phyloP scores from a whole-genome alignment of 2,113 vertebrate species.

The Sceloporus tristichus region DNA sequence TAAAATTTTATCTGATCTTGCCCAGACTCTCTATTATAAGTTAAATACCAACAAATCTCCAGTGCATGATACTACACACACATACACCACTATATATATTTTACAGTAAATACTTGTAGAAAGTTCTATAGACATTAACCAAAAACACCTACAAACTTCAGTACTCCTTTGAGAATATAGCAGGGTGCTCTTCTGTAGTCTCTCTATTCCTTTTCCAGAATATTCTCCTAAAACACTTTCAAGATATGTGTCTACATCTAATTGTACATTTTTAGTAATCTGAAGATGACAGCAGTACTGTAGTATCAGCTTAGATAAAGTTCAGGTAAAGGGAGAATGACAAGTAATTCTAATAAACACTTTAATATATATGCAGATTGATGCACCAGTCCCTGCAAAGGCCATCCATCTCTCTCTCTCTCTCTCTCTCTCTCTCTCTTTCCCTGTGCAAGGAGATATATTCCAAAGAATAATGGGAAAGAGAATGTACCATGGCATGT shows the following conservation, averaged over 20 bases:
- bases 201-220: slow-evolving; percentile 7
- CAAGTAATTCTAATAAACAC: slow-evolving; percentile 36
- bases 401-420: not conserved
- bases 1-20: not conserved
- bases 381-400: slow-evolving; percentile 58
- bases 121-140: slow-evolving; percentile 39
- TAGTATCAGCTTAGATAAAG: slow-evolving; percentile 16
- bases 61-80: not conserved
- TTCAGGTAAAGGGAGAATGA: not conserved
- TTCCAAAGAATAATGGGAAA: not conserved
- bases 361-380: slow-evolving; percentile 66
- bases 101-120: slow-evolving; percentile 39
- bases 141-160: not conserved
- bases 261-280: not conserved
- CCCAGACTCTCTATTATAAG: not conserved
- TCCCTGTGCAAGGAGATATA: not conserved
- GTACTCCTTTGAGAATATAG: not conserved
- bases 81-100: not conserved
- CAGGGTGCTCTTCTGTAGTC: not conserved
- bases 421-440: too few relatives aligned
- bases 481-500: slow-evolving; percentile 18
- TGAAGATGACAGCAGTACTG: not conserved
- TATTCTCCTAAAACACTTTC: not conserved
- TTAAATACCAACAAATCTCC: accelerated
- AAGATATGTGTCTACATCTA: not conserved